A percentile compares a stretch with the other conserved stretches of the same genome.
phyloP scores from a whole-genome alignment of 2,888 invertebrate species.

The Dilophus febrilis region DNA sequence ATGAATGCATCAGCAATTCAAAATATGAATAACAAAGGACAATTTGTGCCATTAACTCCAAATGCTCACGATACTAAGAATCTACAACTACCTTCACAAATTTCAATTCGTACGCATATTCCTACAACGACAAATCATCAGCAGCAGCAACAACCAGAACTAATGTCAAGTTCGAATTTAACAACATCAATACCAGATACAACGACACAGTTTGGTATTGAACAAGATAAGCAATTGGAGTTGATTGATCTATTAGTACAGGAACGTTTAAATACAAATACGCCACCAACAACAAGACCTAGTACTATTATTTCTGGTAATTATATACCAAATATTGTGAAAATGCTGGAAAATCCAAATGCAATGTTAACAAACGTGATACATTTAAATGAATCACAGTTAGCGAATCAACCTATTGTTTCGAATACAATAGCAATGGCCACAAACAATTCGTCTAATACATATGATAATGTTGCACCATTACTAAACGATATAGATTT shows the following conservation, averaged over 20 bases:
- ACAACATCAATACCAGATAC: too few relatives aligned
- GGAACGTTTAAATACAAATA: conserved; percentile 16
- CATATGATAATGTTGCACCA: conserved; percentile 14
- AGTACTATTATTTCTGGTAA: conserved; percentile 9
- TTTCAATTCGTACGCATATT: conserved; percentile 28
- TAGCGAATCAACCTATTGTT: too few relatives aligned
- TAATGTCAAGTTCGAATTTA: too few relatives aligned
- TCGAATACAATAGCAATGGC: too few relatives aligned
- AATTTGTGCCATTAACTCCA: conserved; percentile 17
- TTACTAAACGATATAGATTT: conserved; percentile 15
- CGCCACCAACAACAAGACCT: neutral
- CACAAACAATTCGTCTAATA: neutral
- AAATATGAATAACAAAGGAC: conserved; percentile 10
- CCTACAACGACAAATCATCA: conserved; percentile 15
- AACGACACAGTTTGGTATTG: too few relatives aligned
- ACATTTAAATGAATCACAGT: neutral
- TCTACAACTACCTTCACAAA: conserved; percentile 23
- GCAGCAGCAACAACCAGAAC: too few relatives aligned
- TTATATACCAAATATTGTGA: conserved; percentile 33
- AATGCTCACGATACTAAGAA: conserved; percentile 25
- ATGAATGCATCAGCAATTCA: conserved; percentile 11
- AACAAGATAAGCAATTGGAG: conserved; percentile 28
- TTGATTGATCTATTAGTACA: conserved; percentile 28
- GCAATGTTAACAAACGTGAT: neutral
- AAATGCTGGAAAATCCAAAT: conserved; percentile 30